Base-by-base conservation (phyloP, 2,888 invertebrate genomes). In the Furcula furcula region DNA sequence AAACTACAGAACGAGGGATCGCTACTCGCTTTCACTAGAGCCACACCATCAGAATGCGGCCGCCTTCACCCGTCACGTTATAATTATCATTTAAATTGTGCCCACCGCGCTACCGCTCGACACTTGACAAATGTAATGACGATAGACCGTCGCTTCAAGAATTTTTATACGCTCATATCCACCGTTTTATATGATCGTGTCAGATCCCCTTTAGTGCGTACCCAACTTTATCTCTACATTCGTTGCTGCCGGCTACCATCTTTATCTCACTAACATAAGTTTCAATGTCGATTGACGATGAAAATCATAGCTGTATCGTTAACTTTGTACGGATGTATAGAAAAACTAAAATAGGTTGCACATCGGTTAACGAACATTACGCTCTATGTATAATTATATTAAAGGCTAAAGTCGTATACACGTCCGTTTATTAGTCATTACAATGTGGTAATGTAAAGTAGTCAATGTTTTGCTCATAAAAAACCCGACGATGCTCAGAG, bases 41-140 rank as follows among this genome's bases (percentile, higher is more conserved):
- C 40, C 52, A 34, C 46, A 41, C 59, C 49, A 37, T 11, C 27
- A 46, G 35, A 40, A 48, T 44, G 52, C 43, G 41, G 46, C 52
- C 56, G 55, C 46, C 59, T 55, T 49, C 36, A 56, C 54, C 61
- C 58, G 63, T 64, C 75, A 70, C 78, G 72, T 78, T 76, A 76
- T 82, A 86, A 87, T 87, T 87, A 86, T 80, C 86, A 87, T 87
- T 82, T 83, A 86, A 86, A 86, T 84, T 71, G 85, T 79, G 70
- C 74, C 71, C 77, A 76, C 76, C 71, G 71, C 80, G 84, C 77
- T 76, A 76, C 82, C 64, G 72, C 56, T 71, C 81, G 86, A 86
- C 87, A 84, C 76, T 83, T 86, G 87, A 87, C 86, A 84, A 86
- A 87, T 86, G 85, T 86, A 78, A 85, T 83, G 82, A 76, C 79